Evolutionary conservation across 2,797 vertebrate species (phyloP), one percentile per base, ranked within the genome.

Genomic region (Enteromius argenteus): DNA sequence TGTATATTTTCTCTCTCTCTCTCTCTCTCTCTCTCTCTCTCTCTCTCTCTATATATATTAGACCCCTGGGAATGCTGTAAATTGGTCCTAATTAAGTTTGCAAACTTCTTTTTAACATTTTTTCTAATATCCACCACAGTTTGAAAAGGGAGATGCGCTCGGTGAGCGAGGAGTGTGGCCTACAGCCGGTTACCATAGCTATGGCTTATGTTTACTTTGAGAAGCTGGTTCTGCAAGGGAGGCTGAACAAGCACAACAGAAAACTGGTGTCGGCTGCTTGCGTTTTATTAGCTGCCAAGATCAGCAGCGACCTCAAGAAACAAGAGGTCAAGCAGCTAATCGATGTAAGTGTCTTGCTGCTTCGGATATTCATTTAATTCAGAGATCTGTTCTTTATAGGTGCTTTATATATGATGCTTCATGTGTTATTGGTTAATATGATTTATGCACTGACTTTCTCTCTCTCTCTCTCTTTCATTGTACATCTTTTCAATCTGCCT

Each of bases 191-290:
- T 80, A 98, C 98, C 14, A 96, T 97, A 87, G 97, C 94, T 1
- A 98, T 99, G 97, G 96, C 97, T 42, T 99, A 97, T 19, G 98
- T 99, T 87, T 99, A 99, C 95, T 99, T 99, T 51, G 98, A 99
- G 95, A 99, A 99, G 94, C 95, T 99, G 21, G 97, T 98, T 88
- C 95, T 99, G 74, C 97, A 98, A 94, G 98, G 97, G 2, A 96
- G 96, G 42, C 96, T 99, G 89, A 98, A 98, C 95, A 99, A 99
- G 92, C 97, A 98, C 92, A 99, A 99, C 96, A 96, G 98, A 92
- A 99, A 99, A 93, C 94, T 99, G 90, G 98, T 98, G 6, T 96
- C 97, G 0, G 97, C 97, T 0, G 96, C 97, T 2, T 99, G 98
- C 0, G 97, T 99, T 77, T 94, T 99, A 85, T 95, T 99, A 1